Evolutionary conservation across 2,888 invertebrate species (phyloP).

Genomic region (Lycaena phlaeas): DNA sequence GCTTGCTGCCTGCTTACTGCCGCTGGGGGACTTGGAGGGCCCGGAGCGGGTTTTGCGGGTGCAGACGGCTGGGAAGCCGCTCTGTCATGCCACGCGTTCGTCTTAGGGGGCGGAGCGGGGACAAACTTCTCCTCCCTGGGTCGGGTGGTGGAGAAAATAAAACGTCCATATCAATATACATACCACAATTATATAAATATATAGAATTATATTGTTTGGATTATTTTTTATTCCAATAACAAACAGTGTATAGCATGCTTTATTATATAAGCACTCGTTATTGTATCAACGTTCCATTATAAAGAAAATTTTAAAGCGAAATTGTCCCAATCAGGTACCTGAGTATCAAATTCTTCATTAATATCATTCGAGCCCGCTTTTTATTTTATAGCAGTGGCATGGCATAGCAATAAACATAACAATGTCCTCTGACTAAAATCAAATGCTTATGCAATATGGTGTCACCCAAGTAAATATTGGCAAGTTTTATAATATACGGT

Average conservation of each 20-base stretch:
- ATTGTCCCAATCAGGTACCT: conserved; percentile 63
- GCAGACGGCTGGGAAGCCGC: no score
- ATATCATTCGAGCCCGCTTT: conserved; percentile 14
- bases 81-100: no score
- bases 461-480: no score
- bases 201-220: not conserved
- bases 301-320: conserved; percentile 10
- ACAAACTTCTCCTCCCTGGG: no score
- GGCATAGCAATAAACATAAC: not conserved
- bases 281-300: conserved; percentile 24
- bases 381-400: not conserved
- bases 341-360: conserved; percentile 41
- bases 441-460: no score
- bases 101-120: no score
- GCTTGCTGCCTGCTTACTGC: no score
- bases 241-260: conserved; percentile 5
- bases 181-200: not conserved
- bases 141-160: no score
- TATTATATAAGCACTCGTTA: conserved; percentile 22
- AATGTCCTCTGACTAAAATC: no score
- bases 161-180: conserved; percentile 15
- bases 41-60: no score
- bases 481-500: not conserved
- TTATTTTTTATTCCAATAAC: not conserved
- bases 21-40: no score